These are phyloP conservation scores for Saxicola maurus DNA, from an alignment of 2,797 vertebrate species.

Conservation along the genomic window DNA sequence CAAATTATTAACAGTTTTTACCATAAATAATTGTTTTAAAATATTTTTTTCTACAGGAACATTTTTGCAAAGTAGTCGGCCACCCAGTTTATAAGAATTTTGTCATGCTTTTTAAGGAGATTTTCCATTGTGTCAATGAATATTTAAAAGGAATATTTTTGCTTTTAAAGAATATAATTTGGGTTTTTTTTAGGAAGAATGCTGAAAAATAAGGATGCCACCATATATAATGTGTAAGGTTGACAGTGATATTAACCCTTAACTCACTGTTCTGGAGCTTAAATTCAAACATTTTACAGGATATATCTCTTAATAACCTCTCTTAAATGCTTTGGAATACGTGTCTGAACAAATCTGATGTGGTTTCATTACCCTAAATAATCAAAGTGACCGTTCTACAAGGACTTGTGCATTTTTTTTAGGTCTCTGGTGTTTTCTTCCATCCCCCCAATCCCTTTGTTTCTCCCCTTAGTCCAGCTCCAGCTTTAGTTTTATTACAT, in stretches of 20 bases:
- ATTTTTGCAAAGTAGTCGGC: not conserved
- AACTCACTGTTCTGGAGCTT: not conserved
- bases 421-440: not conserved
- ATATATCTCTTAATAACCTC: not conserved
- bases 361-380: not conserved
- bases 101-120: not conserved
- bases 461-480: accelerated
- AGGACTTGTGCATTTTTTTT: accelerated
- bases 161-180: not conserved
- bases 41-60: too few species aligned
- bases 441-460: accelerated
- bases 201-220: not conserved
- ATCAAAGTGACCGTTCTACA: accelerated
- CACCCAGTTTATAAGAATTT: not conserved
- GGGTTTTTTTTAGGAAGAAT: not conserved
- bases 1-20: not conserved
- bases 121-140: too few species aligned
- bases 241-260: not conserved
- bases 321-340: not conserved
- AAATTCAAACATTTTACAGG: not conserved
- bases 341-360: not conserved
- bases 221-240: accelerated
- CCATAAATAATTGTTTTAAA: too few species aligned
- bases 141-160: not conserved
- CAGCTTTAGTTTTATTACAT: not conserved